Evolutionary conservation across 2,113 vertebrate species (phyloP), one percentile per base, ranked within the genome.

Genomic region (Urocolius indicus): DNA sequence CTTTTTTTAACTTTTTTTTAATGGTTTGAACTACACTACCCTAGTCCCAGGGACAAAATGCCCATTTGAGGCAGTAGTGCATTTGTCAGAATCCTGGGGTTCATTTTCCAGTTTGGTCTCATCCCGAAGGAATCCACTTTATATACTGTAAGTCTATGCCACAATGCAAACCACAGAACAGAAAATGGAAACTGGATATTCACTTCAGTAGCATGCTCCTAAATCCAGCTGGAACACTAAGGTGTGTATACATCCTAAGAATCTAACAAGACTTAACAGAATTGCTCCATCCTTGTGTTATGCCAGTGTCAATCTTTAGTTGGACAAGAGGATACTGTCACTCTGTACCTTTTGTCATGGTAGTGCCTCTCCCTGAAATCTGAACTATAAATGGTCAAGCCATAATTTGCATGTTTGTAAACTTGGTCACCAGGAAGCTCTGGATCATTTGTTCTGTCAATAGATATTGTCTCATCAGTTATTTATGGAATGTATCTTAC

Each of bases 311-410:
- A 49, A 29, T 52, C 51, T 57, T 55, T 17, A 16, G 10, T 26
- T 51, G 63, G 20, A 58, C 20, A 76, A 38, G 1, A 52, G n/a
- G 13, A 17, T 73, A 26, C 10, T 73, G 54, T 59, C 55, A 49
- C 9, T 46, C 20, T 17, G 1, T 20, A 24, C 29, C 41, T 72
- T 55, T 54, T 61, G 46, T 16, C 3, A 8, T 26, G 10, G 12
- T 32, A 59, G 27, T 18, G 18, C 21, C 18, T 81, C 38, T 68
- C 43, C 59, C 51, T 55, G 34, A 18, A 36, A 43, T 17, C 17
- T 0, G 0, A 55, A 65, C 36, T 20, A 78, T 4, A n/a, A 16
- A 36, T 21, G 21, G 30, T 13, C 54, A 54, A 21, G 16, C 6
- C 18, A 36, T 59, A 41, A 36, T 21, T 65, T 41, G 14, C 23